Evolutionary conservation across 2,888 invertebrate genomes (phyloP), one percentile per base, ranked within the genome.

Genomic region (Cybosia mesomella): DNA sequence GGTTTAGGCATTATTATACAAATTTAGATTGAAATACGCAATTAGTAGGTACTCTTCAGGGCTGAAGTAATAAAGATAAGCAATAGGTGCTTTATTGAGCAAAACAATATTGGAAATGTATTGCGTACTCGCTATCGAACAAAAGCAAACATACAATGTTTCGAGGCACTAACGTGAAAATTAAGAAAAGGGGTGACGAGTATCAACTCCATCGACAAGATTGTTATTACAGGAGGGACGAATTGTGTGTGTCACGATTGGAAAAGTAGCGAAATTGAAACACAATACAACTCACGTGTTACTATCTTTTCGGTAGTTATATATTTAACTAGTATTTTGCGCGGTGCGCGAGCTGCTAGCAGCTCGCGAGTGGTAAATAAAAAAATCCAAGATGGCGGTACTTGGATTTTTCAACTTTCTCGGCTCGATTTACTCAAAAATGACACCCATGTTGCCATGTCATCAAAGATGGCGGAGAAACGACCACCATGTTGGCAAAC

Each of bases 101-200:
- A 32, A 54, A 58, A 58, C 28, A 66, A 64, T 49, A 39, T 28
- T 10, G 34, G 32, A 58, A 57, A 59, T 49, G 11, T 55, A 64
- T 59, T 49, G 54, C n/a, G 43, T 64, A 58, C 36, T 58, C 22
- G 18, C 64, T 62, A 68, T 57, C 58, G 66, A 57, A 57, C 59
- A 53, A 60, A 65, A 68, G 57, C 53, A 61, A 66, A 69, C 22
- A 22, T 66, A 58, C 32, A 57, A 67, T 62, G 49, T 58, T 55
- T 62, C 65, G 49, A 58, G 64, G 58, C 21, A 70, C 63, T 59
- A 68, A 68, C 63, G 59, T 62, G 57, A 68, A 72, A 77, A 72
- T 74, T 80, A 68, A 73, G 65, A 71, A 70, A 68, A 54, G 57
- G 55, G 68, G 63, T 78, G 62, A 74, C 63, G 22, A 55, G 36